Base-by-base conservation (phyloP, 2,113 vertebrate genomes). In the Monopterus albus region DNA sequence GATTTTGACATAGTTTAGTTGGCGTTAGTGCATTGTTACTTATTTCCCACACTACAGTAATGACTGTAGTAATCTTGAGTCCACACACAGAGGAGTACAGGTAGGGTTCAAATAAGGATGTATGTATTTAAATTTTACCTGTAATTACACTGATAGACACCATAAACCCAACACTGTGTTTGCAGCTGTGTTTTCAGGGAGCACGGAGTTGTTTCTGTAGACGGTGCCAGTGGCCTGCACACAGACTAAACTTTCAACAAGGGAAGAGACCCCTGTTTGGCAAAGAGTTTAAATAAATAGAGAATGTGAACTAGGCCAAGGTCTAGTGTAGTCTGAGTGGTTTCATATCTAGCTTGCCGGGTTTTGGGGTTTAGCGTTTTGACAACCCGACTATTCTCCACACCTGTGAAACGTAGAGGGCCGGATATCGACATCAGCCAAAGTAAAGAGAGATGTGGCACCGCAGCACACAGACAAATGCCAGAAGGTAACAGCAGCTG, bases 211-310 rank as follows among this genome's bases (percentile, higher is more conserved):
- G 69, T 80, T 82, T 83, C 87, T 83, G 70, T 57, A 75, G 81
- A 73, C 61, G 5, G 45, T 81, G 79, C 67, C 82, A 73, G 76
- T 66, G 76, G 61, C 65, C 51, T 76, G 67, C 67, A 57, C 69
- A 45, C 79, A 89, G 86, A 90, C 87, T 87, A 86, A 88, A 88
- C 86, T 73, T 75, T 69, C 42, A 81, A 70, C 83, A 82, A 69
- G 57, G 78, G 53, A 46, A 78, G 74, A 79, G 75, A 86, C 52
- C 70, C 75, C 65, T 46, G 52, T 83, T 82, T 82, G 67, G 33
- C 72, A 61, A 52, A 66, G 51, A 55, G 78, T 87, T 90, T 88
- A 88, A 85, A 79, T 73, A 88, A 90, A 88, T 50, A 75, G 42
- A 72, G 75, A 55, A 15, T 56, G 55, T 1, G n/a, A 72, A 33